Evolutionary conservation across 1,140 invertebrate species (phyloP).

Genomic region (Mya arenaria): DNA sequence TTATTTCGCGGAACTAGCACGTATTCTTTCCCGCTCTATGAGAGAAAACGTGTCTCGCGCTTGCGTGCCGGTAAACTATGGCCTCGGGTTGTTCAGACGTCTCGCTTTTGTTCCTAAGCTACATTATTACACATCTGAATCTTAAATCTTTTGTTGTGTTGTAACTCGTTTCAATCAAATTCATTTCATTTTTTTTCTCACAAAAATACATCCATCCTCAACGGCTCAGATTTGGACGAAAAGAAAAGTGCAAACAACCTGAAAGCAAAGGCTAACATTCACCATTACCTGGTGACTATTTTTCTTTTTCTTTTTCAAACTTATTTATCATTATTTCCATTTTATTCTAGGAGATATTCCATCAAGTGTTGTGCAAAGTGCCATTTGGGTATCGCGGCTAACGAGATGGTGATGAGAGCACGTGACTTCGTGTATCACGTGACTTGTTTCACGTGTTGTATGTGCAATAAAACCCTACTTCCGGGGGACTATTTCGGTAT

Average conservation of each 20-base stretch:
- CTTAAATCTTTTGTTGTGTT: no score
- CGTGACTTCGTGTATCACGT: slow-evolving; percentile 80
- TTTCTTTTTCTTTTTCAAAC: no score
- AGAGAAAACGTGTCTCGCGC: not conserved
- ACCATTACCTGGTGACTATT: no score
- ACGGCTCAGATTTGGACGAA: no score
- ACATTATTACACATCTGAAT: no score
- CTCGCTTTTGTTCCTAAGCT: no score
- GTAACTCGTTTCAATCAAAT: no score
- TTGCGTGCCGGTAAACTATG: not conserved
- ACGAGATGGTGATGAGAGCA: slow-evolving; percentile 85
- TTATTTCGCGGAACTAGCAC: not conserved
- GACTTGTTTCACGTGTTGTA: slow-evolving; percentile 68
- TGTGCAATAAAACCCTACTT: slow-evolving; percentile 85
- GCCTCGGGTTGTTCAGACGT: not conserved
- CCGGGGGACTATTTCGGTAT: slow-evolving; percentile 91
- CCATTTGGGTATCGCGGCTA: slow-evolving; percentile 89
- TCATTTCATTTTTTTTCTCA: no score
- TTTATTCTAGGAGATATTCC: slow-evolving; percentile 75
- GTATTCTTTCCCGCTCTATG: not conserved
- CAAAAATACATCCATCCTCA: no score
- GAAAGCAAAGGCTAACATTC: no score
- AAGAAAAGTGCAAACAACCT: no score
- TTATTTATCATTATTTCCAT: no score
- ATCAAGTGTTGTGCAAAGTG: slow-evolving; percentile 90